phyloP scores from a whole-genome alignment of 2,888 invertebrate species.

The Crepidodera aurea region DNA sequence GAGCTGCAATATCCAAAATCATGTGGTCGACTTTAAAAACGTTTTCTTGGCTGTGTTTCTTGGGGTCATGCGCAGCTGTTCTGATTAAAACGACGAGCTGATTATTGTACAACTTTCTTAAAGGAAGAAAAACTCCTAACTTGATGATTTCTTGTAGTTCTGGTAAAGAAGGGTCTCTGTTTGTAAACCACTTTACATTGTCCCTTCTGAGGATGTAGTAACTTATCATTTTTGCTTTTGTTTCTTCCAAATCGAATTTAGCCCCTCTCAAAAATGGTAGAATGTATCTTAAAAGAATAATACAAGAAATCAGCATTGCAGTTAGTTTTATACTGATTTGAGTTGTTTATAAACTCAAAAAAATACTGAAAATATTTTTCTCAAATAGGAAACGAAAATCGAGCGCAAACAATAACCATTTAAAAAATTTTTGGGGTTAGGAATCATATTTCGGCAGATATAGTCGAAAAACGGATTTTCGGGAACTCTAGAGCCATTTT shows the following conservation, averaged over 20 bases:
- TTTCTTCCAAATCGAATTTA: slow-evolving; percentile 67
- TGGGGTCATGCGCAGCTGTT: slow-evolving; percentile 68
- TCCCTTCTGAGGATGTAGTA: slow-evolving; percentile 65
- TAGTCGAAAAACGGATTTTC: too few relatives aligned
- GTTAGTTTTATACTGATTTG: neutral
- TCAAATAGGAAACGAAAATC: too few relatives aligned
- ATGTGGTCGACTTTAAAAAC: slow-evolving; percentile 71
- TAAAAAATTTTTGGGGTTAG: too few relatives aligned
- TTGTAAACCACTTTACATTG: slow-evolving; percentile 67
- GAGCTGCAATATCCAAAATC: slow-evolving; percentile 67
- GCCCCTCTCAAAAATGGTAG: slow-evolving; percentile 67
- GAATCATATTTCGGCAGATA: too few relatives aligned
- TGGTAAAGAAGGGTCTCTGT: slow-evolving; percentile 66
- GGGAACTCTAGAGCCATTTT: too few relatives aligned
- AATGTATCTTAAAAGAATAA: slow-evolving; percentile 58
- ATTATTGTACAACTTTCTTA: slow-evolving; percentile 59
- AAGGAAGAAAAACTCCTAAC: slow-evolving; percentile 67
- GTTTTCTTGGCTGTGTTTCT: slow-evolving; percentile 65
- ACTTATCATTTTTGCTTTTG: slow-evolving; percentile 65
- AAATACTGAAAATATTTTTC: too few relatives aligned
- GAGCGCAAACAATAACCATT: too few relatives aligned
- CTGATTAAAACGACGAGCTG: slow-evolving; percentile 68
- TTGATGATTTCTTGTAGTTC: slow-evolving; percentile 66
- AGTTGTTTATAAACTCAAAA: too few relatives aligned
- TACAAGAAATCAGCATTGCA: too few relatives aligned